A percentile compares a stretch with the other conserved stretches of the same genome.
These are phyloP conservation scores for Ochropleura leucogaster DNA, from an alignment of 2,888 invertebrate genomes.

Conservation along the genomic window DNA sequence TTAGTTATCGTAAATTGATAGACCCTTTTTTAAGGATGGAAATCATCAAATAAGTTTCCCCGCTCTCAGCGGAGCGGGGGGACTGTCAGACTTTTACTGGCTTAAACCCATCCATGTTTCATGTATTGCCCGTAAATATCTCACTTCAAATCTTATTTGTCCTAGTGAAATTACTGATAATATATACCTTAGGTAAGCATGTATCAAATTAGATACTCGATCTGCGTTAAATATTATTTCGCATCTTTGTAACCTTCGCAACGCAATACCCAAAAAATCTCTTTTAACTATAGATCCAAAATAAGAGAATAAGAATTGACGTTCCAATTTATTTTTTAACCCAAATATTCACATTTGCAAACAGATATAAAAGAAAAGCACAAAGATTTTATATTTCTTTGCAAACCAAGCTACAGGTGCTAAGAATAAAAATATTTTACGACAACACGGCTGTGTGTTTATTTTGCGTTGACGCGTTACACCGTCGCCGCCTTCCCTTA, in stretches of 20 bases:
- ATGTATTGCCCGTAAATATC: too few species aligned
- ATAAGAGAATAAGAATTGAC: slow-evolving; percentile 10
- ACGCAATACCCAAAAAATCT: not conserved
- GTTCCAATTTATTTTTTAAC: slow-evolving; percentile 8
- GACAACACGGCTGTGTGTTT: slow-evolving; percentile 45
- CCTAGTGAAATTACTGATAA: too few species aligned
- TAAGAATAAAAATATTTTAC: slow-evolving; percentile 57
- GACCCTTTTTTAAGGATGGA: too few species aligned
- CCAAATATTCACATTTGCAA: slow-evolving; percentile 22
- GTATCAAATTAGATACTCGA: too few species aligned
- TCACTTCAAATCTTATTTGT: too few species aligned
- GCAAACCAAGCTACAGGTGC: slow-evolving; percentile 53
- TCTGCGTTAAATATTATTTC: not conserved
- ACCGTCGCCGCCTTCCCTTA: slow-evolving; percentile 25
- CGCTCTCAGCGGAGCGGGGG: too few species aligned
- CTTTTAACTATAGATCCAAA: not conserved
- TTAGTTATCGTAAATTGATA: too few species aligned
- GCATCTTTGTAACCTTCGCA: not conserved
- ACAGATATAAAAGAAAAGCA: slow-evolving; percentile 25
- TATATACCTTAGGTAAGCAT: too few species aligned
- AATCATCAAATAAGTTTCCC: too few species aligned
- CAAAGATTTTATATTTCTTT: slow-evolving; percentile 44
- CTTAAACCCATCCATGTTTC: too few species aligned
- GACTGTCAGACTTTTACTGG: too few species aligned
- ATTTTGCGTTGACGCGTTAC: slow-evolving; percentile 43